Evolutionary conservation across 1,140 invertebrate species (phyloP).

Genomic region (Leguminivora glycinivorella): DNA sequence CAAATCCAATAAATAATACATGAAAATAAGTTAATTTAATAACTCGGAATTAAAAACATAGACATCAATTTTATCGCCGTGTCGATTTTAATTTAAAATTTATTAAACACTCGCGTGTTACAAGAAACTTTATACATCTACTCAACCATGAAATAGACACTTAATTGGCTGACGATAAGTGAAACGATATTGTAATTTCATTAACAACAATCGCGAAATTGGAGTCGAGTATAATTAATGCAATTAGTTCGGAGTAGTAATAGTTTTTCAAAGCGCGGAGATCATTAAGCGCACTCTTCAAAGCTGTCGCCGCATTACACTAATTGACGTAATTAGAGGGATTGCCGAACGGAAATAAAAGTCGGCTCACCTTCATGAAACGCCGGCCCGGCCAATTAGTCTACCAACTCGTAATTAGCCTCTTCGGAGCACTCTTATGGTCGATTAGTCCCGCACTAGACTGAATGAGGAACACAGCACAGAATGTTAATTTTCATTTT

Average conservation of each 20-base stretch:
- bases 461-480: conserved; percentile 60
- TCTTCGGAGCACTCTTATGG: conserved; percentile 60
- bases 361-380: conserved; percentile 78
- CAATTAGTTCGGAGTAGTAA: conserved; percentile 45
- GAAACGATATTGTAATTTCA: conserved; percentile 27
- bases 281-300: conserved; percentile 74
- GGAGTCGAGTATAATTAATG: conserved; percentile 8
- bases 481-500: conserved; percentile 59
- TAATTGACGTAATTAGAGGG: conserved; percentile 79
- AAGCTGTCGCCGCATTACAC: conserved; percentile 77
- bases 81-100: neutral
- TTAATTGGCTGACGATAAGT: conserved; percentile 21
- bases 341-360: conserved; percentile 78
- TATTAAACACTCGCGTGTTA: conserved; percentile 18
- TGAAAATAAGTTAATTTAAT: neutral
- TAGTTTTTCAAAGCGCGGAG: conserved; percentile 61
- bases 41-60: neutral
- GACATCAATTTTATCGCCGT: conserved; percentile 1
- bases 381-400: conserved; percentile 75
- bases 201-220: conserved; percentile 6
- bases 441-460: conserved; percentile 60
- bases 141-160: conserved; percentile 15
- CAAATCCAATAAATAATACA: neutral
- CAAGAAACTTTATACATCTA: neutral
- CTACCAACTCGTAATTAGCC: conserved; percentile 72